These are phyloP conservation scores for Blomia tropicalis DNA, from an alignment of 2,888 invertebrate species.

Conservation along the genomic window DNA sequence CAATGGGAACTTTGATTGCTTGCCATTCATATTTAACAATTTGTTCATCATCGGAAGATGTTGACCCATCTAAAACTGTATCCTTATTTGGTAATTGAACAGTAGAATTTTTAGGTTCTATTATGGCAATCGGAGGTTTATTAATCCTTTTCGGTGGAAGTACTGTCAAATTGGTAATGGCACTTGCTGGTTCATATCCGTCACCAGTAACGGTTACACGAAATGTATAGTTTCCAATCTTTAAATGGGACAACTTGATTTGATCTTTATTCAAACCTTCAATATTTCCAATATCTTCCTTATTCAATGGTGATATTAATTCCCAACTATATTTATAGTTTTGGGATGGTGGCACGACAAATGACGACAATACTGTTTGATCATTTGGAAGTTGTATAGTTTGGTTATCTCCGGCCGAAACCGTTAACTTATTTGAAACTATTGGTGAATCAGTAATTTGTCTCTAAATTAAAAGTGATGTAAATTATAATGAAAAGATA, in stretches of 20 bases:
- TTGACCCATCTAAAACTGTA: conserved; percentile 65
- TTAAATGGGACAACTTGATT: conserved; percentile 44
- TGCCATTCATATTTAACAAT: conserved; percentile 70
- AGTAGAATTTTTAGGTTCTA: conserved; percentile 65
- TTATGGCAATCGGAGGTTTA: conserved; percentile 59
- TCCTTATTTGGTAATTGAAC: conserved; percentile 76
- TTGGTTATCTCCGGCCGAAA: conserved; percentile 34
- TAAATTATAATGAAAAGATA: neutral
- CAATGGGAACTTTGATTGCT: conserved; percentile 64
- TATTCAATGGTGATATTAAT: conserved; percentile 54
- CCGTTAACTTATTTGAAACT: neutral
- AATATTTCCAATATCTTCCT: conserved; percentile 55
- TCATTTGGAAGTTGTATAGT: conserved; percentile 64
- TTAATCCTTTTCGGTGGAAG: conserved; percentile 63
- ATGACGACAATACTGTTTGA: conserved; percentile 64
- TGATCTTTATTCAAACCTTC: conserved; percentile 63
- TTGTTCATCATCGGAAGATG: conserved; percentile 50
- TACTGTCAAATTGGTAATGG: conserved; percentile 74
- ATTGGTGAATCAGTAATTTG: neutral
- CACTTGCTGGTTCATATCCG: conserved; percentile 35
- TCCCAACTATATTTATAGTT: conserved; percentile 73
- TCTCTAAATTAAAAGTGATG: neutral
- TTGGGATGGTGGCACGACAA: conserved; percentile 47
- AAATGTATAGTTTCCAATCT: conserved; percentile 66
- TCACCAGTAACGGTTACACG: conserved; percentile 57